phyloP scores from a whole-genome alignment of 2,113 vertebrate species.

The Ciconia maguari region DNA sequence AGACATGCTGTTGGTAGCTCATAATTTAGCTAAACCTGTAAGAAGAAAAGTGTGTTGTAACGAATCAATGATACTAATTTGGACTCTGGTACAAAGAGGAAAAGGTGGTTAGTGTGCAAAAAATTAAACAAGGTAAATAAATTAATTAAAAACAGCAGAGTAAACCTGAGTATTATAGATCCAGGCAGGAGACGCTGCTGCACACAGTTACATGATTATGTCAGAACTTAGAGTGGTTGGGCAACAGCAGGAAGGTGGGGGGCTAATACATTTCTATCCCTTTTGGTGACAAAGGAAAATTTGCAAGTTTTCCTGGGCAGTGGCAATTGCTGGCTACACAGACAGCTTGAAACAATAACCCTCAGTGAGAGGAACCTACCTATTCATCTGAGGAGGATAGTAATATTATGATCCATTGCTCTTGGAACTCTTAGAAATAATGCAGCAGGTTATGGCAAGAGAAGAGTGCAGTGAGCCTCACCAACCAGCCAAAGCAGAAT shows the following conservation, averaged over 20 bases:
- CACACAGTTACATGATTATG: background rate
- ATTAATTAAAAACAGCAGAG: background rate
- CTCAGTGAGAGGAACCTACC: background rate
- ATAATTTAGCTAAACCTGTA: slow-evolving; percentile 5
- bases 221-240: background rate
- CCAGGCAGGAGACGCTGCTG: background rate
- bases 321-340: background rate
- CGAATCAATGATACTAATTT: background rate
- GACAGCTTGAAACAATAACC: background rate
- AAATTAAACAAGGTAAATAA: background rate
- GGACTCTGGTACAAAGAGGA: background rate
- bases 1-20: background rate
- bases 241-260: background rate
- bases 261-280: background rate
- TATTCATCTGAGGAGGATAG: background rate
- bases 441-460: background rate
- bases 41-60: background rate
- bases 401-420: background rate
- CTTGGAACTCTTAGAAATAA: background rate
- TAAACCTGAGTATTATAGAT: background rate
- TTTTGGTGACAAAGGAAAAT: background rate
- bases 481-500: background rate
- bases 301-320: background rate
- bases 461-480: background rate
- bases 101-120: background rate